Conservation (phyloP, 1,140 invertebrate species). For the Macrosteles quadrilineatus region DNA sequence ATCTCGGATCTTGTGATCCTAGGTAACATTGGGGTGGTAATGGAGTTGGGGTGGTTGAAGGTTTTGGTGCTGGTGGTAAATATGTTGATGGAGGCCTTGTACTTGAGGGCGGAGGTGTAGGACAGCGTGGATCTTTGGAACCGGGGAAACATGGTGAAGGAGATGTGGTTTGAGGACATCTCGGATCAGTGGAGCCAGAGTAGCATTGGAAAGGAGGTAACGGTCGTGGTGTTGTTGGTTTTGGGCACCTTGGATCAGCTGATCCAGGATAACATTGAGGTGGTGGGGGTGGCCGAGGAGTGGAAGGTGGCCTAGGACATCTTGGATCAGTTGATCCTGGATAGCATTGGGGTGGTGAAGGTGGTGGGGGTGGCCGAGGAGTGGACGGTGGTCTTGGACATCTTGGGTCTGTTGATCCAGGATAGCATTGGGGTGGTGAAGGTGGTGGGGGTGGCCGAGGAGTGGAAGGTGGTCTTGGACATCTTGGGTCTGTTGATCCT, state of each 20-base stretch:
- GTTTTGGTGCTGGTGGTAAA: conserved; percentile 31
- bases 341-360: conserved; percentile 34
- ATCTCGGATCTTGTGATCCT: conserved; percentile 46
- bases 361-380: conserved; percentile 45
- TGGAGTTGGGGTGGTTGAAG: conserved; percentile 42
- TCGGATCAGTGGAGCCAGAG: conserved; percentile 48
- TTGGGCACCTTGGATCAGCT: conserved; percentile 46
- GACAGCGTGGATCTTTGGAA: conserved; percentile 46
- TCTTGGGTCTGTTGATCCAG: conserved; percentile 47
- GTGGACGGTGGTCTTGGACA: conserved; percentile 43
- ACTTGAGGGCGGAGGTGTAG: conserved; percentile 42
- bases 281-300: conserved; percentile 35
- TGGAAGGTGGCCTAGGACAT: conserved; percentile 39
- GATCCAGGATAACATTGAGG: conserved; percentile 45
- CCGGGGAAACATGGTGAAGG: conserved; percentile 46
- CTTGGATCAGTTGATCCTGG: conserved; percentile 44
- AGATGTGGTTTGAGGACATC: conserved; percentile 45
- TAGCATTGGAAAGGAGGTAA: conserved; percentile 43
- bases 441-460: conserved; percentile 41
- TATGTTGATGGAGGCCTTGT: conserved; percentile 26
- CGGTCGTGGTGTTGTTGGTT: conserved; percentile 43
- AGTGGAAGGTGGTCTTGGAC: conserved; percentile 34
- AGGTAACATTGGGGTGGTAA: conserved; percentile 45
- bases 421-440: conserved; percentile 47
- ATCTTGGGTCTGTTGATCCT: conserved; percentile 44